phyloP scores from a whole-genome alignment of 92 coral and sea anemone species.

The Meandrina meandrites region DNA sequence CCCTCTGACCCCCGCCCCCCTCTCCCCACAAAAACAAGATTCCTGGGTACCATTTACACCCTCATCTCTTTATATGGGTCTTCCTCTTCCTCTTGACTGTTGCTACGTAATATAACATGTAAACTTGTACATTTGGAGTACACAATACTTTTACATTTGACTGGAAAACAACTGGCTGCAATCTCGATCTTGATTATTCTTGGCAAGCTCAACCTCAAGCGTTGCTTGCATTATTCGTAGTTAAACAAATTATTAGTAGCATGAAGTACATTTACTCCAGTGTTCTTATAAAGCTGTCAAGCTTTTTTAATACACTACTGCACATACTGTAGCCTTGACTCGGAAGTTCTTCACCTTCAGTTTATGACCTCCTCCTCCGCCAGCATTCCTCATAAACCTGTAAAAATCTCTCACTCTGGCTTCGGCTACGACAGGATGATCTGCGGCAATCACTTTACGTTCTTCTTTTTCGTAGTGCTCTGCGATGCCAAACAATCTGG shows the following conservation, averaged over 20 bases:
- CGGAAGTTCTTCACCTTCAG: constrained; percentile 50
- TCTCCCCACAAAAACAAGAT: no score
- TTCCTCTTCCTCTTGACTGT: no score
- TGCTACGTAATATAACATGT: no score
- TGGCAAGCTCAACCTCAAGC: background rate
- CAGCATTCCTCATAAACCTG: constrained; percentile 70
- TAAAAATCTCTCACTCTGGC: constrained; percentile 65
- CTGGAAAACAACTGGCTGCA: no score
- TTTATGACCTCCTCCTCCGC: constrained; percentile 76
- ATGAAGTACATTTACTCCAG: background rate
- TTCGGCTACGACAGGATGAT: constrained; percentile 37
- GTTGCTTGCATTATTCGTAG: background rate
- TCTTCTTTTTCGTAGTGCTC: constrained; percentile 41
- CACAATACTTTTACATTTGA: no score
- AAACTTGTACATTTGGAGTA: no score
- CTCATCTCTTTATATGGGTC: no score
- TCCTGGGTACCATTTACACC: no score
- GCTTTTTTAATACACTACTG: background rate
- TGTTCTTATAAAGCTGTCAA: background rate
- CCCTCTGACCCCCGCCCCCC: no score
- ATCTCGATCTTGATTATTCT: no score
- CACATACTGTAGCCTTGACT: constrained; percentile 17
- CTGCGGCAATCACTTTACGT: background rate
- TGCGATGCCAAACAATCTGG: constrained; percentile 66
- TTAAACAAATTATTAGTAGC: background rate